Evolutionary conservation across 2,888 invertebrate species (phyloP), one percentile per base, ranked within the genome.

Genomic region (Caenorhabditis sp.): DNA sequence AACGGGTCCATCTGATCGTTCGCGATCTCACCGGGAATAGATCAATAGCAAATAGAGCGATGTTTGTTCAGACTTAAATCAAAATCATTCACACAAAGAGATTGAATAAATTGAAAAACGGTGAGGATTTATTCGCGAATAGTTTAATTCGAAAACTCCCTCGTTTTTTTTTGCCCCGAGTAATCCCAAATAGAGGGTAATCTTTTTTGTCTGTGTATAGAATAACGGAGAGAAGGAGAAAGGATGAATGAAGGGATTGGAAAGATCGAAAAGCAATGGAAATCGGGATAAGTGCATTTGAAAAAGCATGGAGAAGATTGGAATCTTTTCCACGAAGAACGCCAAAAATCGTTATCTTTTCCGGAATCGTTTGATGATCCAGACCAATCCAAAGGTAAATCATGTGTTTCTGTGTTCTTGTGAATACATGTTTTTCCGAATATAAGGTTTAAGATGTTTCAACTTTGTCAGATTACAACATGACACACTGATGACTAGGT

Each of bases 11-110:
- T 82, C 14, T 1, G 47, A 44, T 26, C 69, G 77, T 69, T 77
- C 63, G 69, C 51, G 69, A 77, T 69, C 61, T 61, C 61, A 47
- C 47, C 44, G 56, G 41, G 64, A 47, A 70, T 38, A 64, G 64
- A 56, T 70, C 63, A 79, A 70, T 49, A 79, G 68, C 26, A 54
- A 70, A 70, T 54, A 69, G 14, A 28, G 7, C 35, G 49, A 35
- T 79, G 70, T 79, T 79, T 79, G 79, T 64, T 64, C 79, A 79
- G 79, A 70, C 61, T 56, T 54, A 63, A 63, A 58, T 38, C n/a
- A 31, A 68, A 51, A 59, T 44, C 54, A 74, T 66, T 66, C 66
- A 51, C 44, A 47, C 44, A 47, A 31, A 49, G 6, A 14, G 41
- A 64, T 54, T 51, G 69, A 61, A 51, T 68, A 38, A 35, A 68